Base-by-base conservation (phyloP, 2,113 vertebrate genomes). In the Istiophorus platypterus region DNA sequence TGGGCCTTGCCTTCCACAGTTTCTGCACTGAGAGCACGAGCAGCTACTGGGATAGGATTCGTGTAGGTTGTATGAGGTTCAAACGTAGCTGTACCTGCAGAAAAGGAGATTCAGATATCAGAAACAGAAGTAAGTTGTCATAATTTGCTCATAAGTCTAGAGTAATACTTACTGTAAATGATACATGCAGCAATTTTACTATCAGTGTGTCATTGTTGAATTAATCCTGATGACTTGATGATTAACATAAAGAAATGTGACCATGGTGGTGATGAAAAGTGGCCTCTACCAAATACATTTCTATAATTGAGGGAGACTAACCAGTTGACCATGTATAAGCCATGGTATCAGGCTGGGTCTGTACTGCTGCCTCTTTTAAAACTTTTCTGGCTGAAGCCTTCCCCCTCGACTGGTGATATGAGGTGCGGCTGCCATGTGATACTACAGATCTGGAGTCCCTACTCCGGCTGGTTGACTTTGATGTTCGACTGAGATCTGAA, bases 1-100 rank as follows among this genome's bases (percentile, higher is more conserved):
- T 37, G n/a, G 1, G 11, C 72, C 84, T 88, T 95, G 98, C 98
- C 97, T 96, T 98, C 96, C 14, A 97, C 56, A 2, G 94, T 78
- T 0, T 97, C 97, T 8, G 71, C 76, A 20, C 95, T 95, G 88
- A 97, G 1, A 0, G 88, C 0, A 0, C 95, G 95, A 15, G 91
- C 88, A 62, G 94, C 90, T 4, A 95, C 10, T 2, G 96, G 94
- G 0, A 76, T 67, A 0, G 96, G 94, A 22, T 96, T 95, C 2
- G 93, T 0, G 4, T 94, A 95, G 42, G 88, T 26, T 24, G 78
- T 73, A 24, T 90, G 56, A 0, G 93, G 91, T 29, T 86, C 77
- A 0, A 93, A 51, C 1, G 27, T 37, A 0, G 9, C 83, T 2
- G 0, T 51, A 51, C 24, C 91, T 96, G 94, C 82, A 61, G 51